Base-by-base conservation (phyloP, 2,797 vertebrate species). In the Sebastes diaconus region DNA sequence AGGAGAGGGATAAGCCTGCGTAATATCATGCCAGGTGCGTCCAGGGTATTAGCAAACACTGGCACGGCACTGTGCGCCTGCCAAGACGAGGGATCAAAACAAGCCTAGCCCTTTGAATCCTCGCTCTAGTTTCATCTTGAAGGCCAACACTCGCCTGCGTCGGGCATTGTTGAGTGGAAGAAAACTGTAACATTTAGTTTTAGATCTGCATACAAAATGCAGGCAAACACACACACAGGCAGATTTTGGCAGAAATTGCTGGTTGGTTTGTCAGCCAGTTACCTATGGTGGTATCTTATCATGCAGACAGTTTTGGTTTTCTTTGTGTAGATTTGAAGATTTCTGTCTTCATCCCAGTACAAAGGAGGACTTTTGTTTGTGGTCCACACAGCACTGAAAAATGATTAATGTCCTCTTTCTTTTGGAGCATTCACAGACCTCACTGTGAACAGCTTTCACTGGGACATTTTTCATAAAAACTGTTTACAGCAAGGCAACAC, bases 11-110 rank as follows among this genome's bases (percentile, higher is more conserved):
- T 92, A 91, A 94, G 85, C 85, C 76, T 75, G 84, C 86, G 88
- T 94, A 92, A 92, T 92, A 91, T 54, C 50, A 54, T 91, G 84
- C 90, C 93, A 94, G 92, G 93, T 93, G 92, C 29, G 59, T 88
- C 74, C 36, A 66, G 87, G 88, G 87, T 90, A 89, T 93, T 91
- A 87, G 80, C 71, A 84, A 87, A 89, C 84, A 79, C 86, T 90
- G 87, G 87, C 88, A 89, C 34, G 57, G 79, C 79, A 68, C 87
- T 82, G 80, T 88, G 75, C 6, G 61, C 73, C 86, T 90, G 89
- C 91, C 91, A 93, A 92, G 81, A 80, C 67, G 1, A 67, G 75
- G 89, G 86, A 92, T 90, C 83, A 84, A 84, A 91, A 89, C 82
- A 88, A 81, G 65, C 50, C 32, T n/a, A 42, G 54, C 54, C 61